phyloP scores from a whole-genome alignment of 2,113 vertebrate genomes.

The Chiloscyllium plagiosum region DNA sequence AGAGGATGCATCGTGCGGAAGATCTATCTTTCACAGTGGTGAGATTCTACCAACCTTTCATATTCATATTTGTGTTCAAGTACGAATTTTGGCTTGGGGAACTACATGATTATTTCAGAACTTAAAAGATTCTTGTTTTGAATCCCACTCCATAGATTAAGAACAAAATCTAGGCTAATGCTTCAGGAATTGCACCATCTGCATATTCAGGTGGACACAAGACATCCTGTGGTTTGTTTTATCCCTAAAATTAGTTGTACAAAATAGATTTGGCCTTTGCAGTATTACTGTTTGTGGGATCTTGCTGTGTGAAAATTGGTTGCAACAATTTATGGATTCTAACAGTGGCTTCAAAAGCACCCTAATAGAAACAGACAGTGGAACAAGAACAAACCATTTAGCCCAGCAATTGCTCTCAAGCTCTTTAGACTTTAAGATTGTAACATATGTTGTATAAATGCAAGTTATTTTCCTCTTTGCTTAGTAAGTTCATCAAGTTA shows the following conservation, averaged over 20 bases:
- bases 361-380: too few relatives aligned
- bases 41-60: neutral
- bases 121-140: neutral
- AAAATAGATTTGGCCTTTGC: neutral
- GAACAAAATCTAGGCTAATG: neutral
- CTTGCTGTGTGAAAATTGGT: neutral
- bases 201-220: neutral
- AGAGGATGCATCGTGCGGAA: neutral
- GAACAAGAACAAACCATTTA: too few relatives aligned
- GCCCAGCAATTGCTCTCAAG: neutral
- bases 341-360: neutral
- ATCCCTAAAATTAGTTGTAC: neutral
- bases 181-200: neutral
- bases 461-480: neutral
- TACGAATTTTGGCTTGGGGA: neutral
- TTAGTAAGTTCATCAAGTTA: neutral
- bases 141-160: neutral
- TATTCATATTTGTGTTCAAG: neutral
- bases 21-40: neutral
- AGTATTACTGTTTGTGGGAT: neutral
- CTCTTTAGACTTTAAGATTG: neutral
- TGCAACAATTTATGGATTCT: neutral
- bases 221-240: neutral
- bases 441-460: neutral
- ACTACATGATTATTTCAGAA: neutral